phyloP scores from a whole-genome alignment of 2,797 vertebrate species.

The Telmatherina bonti region DNA sequence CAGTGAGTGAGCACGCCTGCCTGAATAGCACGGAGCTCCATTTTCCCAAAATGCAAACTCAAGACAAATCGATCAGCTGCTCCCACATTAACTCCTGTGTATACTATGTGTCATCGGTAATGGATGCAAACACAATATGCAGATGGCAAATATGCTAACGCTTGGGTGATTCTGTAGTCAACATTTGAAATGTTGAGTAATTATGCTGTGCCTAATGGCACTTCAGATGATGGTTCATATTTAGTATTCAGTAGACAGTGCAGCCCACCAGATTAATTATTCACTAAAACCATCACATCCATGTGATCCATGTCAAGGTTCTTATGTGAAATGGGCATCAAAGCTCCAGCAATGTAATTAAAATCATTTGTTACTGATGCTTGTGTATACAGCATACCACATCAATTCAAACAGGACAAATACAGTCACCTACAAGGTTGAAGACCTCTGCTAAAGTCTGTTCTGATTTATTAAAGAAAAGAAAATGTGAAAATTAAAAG shows the following conservation, averaged over 20 bases:
- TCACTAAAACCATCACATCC: conserved; percentile 75
- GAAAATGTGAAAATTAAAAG: conserved; percentile 19
- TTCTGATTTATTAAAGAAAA: conserved; percentile 11
- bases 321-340: conserved; percentile 48
- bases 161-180: conserved; percentile 51
- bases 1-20: conserved; percentile 60
- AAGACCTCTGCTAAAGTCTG: conserved; percentile 24
- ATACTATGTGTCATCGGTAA: conserved; percentile 46
- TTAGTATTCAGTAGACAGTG: conserved; percentile 72
- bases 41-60: conserved; percentile 69
- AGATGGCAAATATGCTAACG: conserved; percentile 49
- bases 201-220: conserved; percentile 65
- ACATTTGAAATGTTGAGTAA: conserved; percentile 57
- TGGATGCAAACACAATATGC: conserved; percentile 50
- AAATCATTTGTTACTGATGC: conserved; percentile 72
- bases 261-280: conserved; percentile 74
- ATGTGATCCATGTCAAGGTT: conserved; percentile 66
- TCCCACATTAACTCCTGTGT: conserved; percentile 44
- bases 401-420: conserved; percentile 47
- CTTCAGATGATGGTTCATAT: conserved; percentile 71
- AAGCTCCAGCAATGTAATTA: conserved; percentile 57
- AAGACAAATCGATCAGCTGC: conserved; percentile 61
- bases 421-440: conserved; percentile 32
- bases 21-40: conserved; percentile 59
- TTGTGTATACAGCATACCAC: conserved; percentile 38